Conservation (phyloP, 2,797 vertebrate genomes). For the Eupleurogrammus muticus region DNA sequence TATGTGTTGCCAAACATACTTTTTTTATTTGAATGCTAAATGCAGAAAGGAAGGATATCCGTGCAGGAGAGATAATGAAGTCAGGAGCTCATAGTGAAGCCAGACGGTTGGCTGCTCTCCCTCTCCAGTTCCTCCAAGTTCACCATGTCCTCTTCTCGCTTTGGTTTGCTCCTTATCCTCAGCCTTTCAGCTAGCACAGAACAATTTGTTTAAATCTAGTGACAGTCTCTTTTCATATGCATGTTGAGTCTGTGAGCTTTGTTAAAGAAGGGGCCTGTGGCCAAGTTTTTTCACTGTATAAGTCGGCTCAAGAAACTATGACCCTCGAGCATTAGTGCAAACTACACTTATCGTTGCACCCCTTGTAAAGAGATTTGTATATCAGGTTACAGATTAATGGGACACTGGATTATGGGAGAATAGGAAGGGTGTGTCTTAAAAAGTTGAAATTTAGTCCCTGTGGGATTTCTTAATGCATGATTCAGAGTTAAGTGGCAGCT, state of each 20-base stretch:
- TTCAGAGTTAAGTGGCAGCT: neutral
- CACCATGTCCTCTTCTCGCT: conserved; percentile 35
- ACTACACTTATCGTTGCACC: neutral
- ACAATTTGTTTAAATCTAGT: conserved; percentile 36
- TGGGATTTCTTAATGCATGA: neutral
- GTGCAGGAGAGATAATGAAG: conserved; percentile 37
- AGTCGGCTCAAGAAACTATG: conserved; percentile 23
- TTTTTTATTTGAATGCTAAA: conserved; percentile 27
- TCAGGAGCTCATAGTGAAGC: conserved; percentile 52
- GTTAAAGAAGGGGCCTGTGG: conserved; percentile 25
- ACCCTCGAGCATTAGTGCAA: conserved; percentile 11
- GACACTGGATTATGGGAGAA: neutral
- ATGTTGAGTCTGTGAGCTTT: conserved; percentile 39
- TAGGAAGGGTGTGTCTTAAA: neutral
- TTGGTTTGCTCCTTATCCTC: conserved; percentile 34
- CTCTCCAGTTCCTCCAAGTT: conserved; percentile 32
- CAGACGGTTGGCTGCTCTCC: conserved; percentile 44
- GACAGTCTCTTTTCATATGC: conserved; percentile 36
- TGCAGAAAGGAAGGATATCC: conserved; percentile 24
- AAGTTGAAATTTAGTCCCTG: neutral
- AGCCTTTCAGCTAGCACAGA: conserved; percentile 26
- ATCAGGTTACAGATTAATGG: conserved; percentile 23
- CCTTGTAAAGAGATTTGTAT: neutral
- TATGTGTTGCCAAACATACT: conserved; percentile 7
- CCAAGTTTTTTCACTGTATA: conserved; percentile 37